These are phyloP conservation scores for Drosophila kanapiae DNA, from an alignment of 1,140 invertebrate species.

Conservation along the genomic window DNA sequence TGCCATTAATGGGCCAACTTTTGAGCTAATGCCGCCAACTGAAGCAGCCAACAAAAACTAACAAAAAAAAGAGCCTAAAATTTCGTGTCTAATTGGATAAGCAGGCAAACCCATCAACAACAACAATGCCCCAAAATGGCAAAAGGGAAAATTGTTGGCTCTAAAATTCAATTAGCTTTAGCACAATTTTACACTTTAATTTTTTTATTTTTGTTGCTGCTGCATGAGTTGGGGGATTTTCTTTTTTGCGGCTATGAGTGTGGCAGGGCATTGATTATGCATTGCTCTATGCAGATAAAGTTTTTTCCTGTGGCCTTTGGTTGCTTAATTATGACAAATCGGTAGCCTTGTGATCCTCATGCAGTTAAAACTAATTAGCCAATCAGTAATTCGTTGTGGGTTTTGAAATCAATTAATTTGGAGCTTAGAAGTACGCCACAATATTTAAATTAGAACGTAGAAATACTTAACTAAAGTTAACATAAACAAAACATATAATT, in stretches of 20 bases:
- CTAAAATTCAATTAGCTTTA: slow-evolving; percentile 69
- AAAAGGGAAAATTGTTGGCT: slow-evolving; percentile 22
- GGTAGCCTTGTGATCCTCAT: background rate
- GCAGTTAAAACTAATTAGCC: slow-evolving; percentile 7
- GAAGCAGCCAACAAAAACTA: slow-evolving; percentile 15
- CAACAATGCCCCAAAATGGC: slow-evolving; percentile 13
- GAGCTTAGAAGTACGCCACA: background rate
- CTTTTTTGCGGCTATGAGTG: slow-evolving; percentile 21
- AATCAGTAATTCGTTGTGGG: background rate
- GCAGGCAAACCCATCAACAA: slow-evolving; percentile 33
- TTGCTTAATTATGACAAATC: slow-evolving; percentile 20
- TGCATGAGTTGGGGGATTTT: background rate
- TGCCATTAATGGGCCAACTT: slow-evolving; percentile 68
- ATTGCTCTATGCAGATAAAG: slow-evolving; percentile 29
- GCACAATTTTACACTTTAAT: slow-evolving; percentile 44
- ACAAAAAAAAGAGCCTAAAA: slow-evolving; percentile 12
- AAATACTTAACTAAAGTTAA: too few species aligned
- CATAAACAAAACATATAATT: rapidly evolving
- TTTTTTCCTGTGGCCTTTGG: background rate
- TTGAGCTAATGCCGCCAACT: slow-evolving; percentile 61
- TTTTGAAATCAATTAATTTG: slow-evolving; percentile 3
- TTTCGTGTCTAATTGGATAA: slow-evolving; percentile 55
- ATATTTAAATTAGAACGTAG: too few species aligned
- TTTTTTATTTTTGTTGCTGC: slow-evolving; percentile 10
- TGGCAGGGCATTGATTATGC: slow-evolving; percentile 35